A percentile compares a stretch with the other conserved stretches of the same genome.
These are phyloP conservation scores for Microplitis demolitor DNA, from an alignment of 1,140 invertebrate species.

Conservation along the genomic window DNA sequence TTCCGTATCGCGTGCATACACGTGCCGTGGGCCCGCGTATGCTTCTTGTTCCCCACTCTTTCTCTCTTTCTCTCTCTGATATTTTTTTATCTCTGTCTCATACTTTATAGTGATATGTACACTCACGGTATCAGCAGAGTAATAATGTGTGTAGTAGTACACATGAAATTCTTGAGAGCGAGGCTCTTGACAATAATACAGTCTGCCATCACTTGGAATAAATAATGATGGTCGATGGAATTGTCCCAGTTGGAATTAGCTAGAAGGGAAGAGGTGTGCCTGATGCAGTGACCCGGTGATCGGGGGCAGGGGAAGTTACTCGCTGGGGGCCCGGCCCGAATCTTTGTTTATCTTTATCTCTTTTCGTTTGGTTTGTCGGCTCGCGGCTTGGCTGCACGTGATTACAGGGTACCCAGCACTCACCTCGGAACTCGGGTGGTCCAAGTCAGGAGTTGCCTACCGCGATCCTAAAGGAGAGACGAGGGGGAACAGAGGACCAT, in stretches of 20 bases:
- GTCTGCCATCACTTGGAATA: no score
- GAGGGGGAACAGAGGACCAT: background rate
- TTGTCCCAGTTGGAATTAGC: slow-evolving; percentile 7
- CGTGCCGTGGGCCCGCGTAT: slow-evolving; percentile 3
- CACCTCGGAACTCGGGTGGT: slow-evolving; percentile 63
- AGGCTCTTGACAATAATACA: no score
- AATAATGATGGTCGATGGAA: background rate
- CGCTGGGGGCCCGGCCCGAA: slow-evolving; percentile 34
- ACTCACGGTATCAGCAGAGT: no score
- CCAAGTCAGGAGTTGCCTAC: slow-evolving; percentile 31
- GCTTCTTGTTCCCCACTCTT: background rate
- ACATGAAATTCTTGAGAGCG: no score
- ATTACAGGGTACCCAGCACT: slow-evolving; percentile 61
- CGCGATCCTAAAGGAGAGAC: slow-evolving; percentile 11
- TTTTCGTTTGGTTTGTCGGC: slow-evolving; percentile 62
- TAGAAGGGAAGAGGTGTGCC: slow-evolving; percentile 10
- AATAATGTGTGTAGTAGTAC: no score
- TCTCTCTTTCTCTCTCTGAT: background rate
- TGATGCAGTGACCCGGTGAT: background rate
- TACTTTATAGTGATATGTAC: background rate
- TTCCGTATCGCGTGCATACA: slow-evolving; percentile 5
- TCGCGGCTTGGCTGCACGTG: slow-evolving; percentile 57
- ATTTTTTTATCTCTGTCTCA: background rate
- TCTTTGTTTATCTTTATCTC: slow-evolving; percentile 63
- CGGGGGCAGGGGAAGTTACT: background rate